A percentile compares a stretch with the other conserved stretches of the same genome.
Evolutionary conservation across 2,113 vertebrate genomes (phyloP).

Genomic region (Carassius carassius): DNA sequence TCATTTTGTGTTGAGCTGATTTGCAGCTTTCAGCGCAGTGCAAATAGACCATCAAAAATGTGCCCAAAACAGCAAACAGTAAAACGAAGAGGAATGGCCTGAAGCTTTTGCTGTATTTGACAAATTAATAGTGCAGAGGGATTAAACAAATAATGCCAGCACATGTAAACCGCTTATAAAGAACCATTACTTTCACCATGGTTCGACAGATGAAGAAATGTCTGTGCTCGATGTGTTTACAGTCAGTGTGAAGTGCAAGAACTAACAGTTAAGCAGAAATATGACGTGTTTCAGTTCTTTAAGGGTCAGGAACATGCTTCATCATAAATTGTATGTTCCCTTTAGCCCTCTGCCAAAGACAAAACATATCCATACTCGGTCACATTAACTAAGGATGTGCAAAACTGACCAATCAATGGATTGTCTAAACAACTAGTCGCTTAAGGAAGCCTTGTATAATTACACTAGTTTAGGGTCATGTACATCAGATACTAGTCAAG

Average conservation of each 20-base stretch:
- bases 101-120: constrained; percentile 64
- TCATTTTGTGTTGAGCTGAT: constrained; percentile 68
- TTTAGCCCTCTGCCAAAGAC: background rate
- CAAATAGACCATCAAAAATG: constrained; percentile 91
- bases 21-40: constrained; percentile 79
- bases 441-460: constrained; percentile 18
- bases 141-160: constrained; percentile 73
- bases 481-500: background rate
- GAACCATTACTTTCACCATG: constrained; percentile 52
- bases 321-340: constrained; percentile 10
- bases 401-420: background rate
- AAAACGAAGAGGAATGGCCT: constrained; percentile 76
- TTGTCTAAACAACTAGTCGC: constrained; percentile 6
- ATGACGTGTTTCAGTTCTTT: constrained; percentile 19
- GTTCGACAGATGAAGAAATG: constrained; percentile 34
- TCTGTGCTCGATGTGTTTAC: constrained; percentile 22
- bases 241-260: background rate
- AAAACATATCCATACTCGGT: background rate
- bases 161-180: constrained; percentile 71
- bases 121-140: constrained; percentile 68
- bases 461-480: constrained; percentile 8
- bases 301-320: constrained; percentile 39
- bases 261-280: constrained; percentile 19
- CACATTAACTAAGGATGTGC: constrained; percentile 14
- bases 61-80: constrained; percentile 75